Evolutionary conservation across 2,113 vertebrate species (phyloP), one percentile per base, ranked within the genome.

Genomic region (Callipepla californica): DNA sequence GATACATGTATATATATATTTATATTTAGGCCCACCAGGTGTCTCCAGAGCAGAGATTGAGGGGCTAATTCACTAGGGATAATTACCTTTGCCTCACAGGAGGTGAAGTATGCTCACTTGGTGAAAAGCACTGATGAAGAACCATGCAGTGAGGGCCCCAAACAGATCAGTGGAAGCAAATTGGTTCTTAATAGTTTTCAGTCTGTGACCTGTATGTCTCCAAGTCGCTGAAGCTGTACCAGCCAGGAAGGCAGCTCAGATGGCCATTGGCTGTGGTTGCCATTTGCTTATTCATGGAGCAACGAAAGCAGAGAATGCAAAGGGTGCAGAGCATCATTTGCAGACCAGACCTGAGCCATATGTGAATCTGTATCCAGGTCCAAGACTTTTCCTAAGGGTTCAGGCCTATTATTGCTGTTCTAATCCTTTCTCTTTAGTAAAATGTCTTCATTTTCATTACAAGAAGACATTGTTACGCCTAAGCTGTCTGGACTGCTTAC

Each of bases 111-210:
- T 85, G 61, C 51, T 94, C 66, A 48, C 42, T 78, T 1, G 1
- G 40, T 78, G 80, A 95, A 66, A 44, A 74, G 67, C 3, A 2
- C 67, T 89, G 82, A 73, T 90, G 81, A 93, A 66, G 40, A 25
- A 8, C 65, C 61, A 42, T 17, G 47, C 40, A 51, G 66, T 42
- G 66, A 87, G 48, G 76, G 63, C 34, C 77, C 76, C 80, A 82
- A 68, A 92, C 57, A 85, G 57, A 80, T 82, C 72, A 66, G 61
- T 59, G 55, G 65, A 77, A 88, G 83, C 66, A 94, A 92, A 85
- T 85, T 55, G 51, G 59, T 90, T 70, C 84, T 74, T 92, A 81
- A 74, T 81, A 87, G 70, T 63, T 93, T 86, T 83, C 81, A 83
- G 67, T 42, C 67, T 79, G 58, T 75, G 77, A 92, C 77, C 68